Evolutionary conservation across 2,888 invertebrate genomes (phyloP), one percentile per base, ranked within the genome.

Genomic region (Syrphus vitripennis): DNA sequence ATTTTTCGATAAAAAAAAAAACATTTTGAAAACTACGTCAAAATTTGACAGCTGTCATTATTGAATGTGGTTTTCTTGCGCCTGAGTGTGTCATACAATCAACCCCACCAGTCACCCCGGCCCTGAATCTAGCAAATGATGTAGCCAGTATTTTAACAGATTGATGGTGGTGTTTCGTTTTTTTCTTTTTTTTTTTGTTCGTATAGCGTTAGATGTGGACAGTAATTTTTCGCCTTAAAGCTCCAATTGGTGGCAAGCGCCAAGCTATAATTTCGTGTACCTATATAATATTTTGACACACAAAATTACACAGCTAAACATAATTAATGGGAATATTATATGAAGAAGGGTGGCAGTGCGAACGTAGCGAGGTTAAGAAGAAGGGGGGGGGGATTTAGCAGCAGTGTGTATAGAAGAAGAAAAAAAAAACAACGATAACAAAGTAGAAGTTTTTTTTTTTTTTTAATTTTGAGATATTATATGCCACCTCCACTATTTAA

Each of bases 281-380:
- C 21, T 21, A 24, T 50, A 65, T 76, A 81, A 72, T 72, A 84
- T 84, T 72, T 72, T 57, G 81, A 48, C 76, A 80, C 71, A 80
- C 59, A 67, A 84, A 81, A 81, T 76, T 81, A 81, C 81, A 71
- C 40, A 65, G 76, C 59, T 61, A 61, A 81, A 48, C 76, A 77
- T 81, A 76, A 84, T 84, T 84, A 76, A 84, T 81, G 75, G 26
- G 31, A 21, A 37, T 19, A 61, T 21, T 50, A 29, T 29, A 31
- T 12, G 19, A 14, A 65, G 31, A 45, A 45, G 31, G 80, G 45
- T 48, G 50, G 4, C 7, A 16, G 1, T 53, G 37, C 40, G 55
- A 4, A 9, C n/a, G n/a, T 55, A 45, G 26, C 21, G 78, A 75
- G 42, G 72, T 3, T 59, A 45, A 19, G 21, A 29, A 37, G 9